These are phyloP conservation scores for Frankliniella intonsa DNA, from an alignment of 2,888 invertebrate genomes.

Conservation along the genomic window DNA sequence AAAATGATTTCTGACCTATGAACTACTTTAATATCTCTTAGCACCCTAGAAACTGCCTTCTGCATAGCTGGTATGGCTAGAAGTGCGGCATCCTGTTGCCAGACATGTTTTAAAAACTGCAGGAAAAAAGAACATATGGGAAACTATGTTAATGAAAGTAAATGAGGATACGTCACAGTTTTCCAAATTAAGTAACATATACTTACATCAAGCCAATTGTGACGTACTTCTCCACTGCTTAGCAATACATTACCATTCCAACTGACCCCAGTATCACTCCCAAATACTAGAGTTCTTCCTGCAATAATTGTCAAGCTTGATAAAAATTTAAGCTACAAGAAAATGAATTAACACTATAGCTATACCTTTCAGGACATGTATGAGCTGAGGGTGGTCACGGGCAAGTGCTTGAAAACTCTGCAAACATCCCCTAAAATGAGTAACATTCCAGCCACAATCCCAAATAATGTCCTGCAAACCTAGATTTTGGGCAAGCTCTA, in stretches of 20 bases:
- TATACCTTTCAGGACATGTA: constrained; percentile 61
- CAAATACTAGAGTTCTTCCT: constrained; percentile 78
- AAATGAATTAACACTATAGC: constrained; percentile 18
- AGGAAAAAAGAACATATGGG: constrained; percentile 34
- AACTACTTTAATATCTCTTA: constrained; percentile 77
- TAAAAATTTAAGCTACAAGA: constrained; percentile 13
- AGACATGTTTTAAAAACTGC: constrained; percentile 72
- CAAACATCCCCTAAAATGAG: constrained; percentile 85
- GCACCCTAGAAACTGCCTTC: constrained; percentile 74
- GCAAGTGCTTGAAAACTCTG: constrained; percentile 74
- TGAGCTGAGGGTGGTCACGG: constrained; percentile 66
- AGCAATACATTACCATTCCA: constrained; percentile 85
- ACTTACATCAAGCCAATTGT: constrained; percentile 88
- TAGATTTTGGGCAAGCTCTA: constrained; percentile 54
- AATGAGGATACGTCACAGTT: background rate
- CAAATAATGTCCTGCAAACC: constrained; percentile 61
- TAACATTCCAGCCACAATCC: constrained; percentile 84
- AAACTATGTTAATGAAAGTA: constrained; percentile 5
- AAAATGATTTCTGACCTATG: constrained; percentile 57
- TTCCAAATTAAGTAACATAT: background rate
- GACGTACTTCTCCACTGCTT: constrained; percentile 86
- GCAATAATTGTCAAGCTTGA: constrained; percentile 33
- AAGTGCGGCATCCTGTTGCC: constrained; percentile 67
- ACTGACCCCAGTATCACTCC: constrained; percentile 85
- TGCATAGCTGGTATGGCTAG: constrained; percentile 76